A percentile compares a stretch with the other conserved stretches of the same genome.
phyloP scores from a whole-genome alignment of 2,113 vertebrate species.

The Tetrax tetrax region DNA sequence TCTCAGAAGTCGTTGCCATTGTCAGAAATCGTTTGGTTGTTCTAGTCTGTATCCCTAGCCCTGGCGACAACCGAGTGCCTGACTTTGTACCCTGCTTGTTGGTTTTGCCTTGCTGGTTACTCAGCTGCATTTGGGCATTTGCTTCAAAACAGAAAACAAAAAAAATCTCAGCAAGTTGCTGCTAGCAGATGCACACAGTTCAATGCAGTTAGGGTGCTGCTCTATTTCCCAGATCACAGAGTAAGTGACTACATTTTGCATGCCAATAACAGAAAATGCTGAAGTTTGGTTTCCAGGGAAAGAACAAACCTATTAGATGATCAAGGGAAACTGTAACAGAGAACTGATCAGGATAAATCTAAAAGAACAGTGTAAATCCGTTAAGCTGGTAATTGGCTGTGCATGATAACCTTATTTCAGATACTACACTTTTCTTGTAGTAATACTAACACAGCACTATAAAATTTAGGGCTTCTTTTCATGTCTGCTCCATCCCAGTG shows the following conservation, averaged over 20 bases:
- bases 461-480: slow-evolving; percentile 56
- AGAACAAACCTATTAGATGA: slow-evolving; percentile 1
- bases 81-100: neutral
- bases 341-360: neutral
- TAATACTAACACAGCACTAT: slow-evolving; percentile 38
- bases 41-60: neutral
- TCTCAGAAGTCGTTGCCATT: neutral
- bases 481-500: slow-evolving; percentile 42
- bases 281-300: neutral
- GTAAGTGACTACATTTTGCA: neutral
- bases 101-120: neutral
- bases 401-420: slow-evolving; percentile 16
- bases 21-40: neutral
- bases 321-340: neutral
- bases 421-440: neutral
- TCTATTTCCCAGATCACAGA: neutral
- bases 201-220: neutral
- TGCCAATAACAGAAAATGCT: neutral
- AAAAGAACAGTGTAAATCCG: slow-evolving; percentile 32
- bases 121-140: neutral
- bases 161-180: neutral
- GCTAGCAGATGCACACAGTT: neutral
- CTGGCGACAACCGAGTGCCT: neutral
- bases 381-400: slow-evolving; percentile 21
- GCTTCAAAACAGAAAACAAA: neutral